A percentile compares a stretch with the other conserved stretches of the same genome.
Conservation (phyloP, 2,888 invertebrate genomes). For the Ditylenchus weischeri region DNA sequence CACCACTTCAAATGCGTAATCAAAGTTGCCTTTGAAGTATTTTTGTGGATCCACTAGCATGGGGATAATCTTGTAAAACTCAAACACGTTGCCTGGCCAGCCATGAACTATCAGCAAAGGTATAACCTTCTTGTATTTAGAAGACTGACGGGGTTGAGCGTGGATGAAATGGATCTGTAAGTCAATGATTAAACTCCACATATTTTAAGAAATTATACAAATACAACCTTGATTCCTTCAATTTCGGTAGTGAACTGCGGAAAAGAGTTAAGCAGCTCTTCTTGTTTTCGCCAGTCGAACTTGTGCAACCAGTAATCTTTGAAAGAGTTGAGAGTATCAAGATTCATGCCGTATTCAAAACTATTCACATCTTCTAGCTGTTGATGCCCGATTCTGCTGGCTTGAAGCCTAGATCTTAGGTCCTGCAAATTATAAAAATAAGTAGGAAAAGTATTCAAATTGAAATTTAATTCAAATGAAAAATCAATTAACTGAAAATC, state of each 20-base stretch:
- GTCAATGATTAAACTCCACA: background rate
- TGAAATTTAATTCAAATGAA: too few species aligned
- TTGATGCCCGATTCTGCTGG: constrained; percentile 52
- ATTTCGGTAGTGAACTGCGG: constrained; percentile 75
- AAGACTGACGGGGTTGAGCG: constrained; percentile 64
- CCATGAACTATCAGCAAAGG: constrained; percentile 77
- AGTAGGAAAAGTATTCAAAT: too few species aligned
- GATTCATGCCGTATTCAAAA: constrained; percentile 79
- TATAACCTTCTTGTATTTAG: constrained; percentile 61
- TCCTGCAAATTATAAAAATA: too few species aligned
- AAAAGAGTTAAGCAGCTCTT: constrained; percentile 72
- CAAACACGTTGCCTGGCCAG: constrained; percentile 80
- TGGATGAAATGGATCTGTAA: constrained; percentile 71
- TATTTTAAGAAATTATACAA: background rate
- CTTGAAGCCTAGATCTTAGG: constrained; percentile 62
- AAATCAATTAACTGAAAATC: too few species aligned
- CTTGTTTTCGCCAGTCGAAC: constrained; percentile 73
- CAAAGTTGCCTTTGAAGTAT: constrained; percentile 23
- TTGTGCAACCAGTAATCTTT: constrained; percentile 74
- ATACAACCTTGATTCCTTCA: constrained; percentile 65
- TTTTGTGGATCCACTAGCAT: constrained; percentile 64
- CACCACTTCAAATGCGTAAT: constrained; percentile 60
- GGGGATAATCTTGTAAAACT: constrained; percentile 70
- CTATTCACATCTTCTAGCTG: constrained; percentile 60
- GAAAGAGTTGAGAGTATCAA: constrained; percentile 64